Percentiles rank a stretch among this genome's conserved stretches.
Evolutionary conservation across 2,888 invertebrate species (phyloP).

Genomic region (Epinotia brunnichana): DNA sequence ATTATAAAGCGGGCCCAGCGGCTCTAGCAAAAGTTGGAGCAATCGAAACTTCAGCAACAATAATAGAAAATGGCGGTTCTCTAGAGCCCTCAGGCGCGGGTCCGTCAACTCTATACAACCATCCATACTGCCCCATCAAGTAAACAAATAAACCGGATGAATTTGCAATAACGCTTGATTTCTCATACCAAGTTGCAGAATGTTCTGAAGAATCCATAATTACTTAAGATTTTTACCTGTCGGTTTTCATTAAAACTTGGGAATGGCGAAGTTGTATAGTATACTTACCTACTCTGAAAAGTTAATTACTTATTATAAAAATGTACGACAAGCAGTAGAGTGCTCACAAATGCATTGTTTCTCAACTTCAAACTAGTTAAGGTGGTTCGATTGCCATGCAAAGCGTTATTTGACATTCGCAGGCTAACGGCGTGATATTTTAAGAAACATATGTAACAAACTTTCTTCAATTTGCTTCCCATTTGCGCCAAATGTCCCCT

Average conservation of each 20-base stretch:
- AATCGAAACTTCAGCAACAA: constrained; percentile 43
- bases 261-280: constrained; percentile 12
- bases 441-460: no score
- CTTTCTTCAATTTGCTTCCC: no score
- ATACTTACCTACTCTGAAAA: background rate
- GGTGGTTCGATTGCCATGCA: no score
- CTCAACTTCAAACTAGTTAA: background rate
- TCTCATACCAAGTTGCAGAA: constrained; percentile 7
- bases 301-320: constrained; percentile 5
- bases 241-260: constrained; percentile 27
- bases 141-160: constrained; percentile 8
- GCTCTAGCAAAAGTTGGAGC: constrained; percentile 34
- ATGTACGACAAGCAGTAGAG: background rate
- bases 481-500: no score
- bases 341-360: background rate
- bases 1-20: constrained; percentile 31
- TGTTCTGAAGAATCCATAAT: constrained; percentile 4
- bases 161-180: constrained; percentile 16
- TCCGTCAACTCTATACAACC: constrained; percentile 4
- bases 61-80: constrained; percentile 45
- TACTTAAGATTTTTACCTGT: constrained; percentile 22
- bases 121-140: constrained; percentile 8
- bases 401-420: no score
- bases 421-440: no score
- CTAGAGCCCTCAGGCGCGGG: constrained; percentile 2